phyloP scores from a whole-genome alignment of 2,888 invertebrate genomes.

The Schrankia costaestrigalis region DNA sequence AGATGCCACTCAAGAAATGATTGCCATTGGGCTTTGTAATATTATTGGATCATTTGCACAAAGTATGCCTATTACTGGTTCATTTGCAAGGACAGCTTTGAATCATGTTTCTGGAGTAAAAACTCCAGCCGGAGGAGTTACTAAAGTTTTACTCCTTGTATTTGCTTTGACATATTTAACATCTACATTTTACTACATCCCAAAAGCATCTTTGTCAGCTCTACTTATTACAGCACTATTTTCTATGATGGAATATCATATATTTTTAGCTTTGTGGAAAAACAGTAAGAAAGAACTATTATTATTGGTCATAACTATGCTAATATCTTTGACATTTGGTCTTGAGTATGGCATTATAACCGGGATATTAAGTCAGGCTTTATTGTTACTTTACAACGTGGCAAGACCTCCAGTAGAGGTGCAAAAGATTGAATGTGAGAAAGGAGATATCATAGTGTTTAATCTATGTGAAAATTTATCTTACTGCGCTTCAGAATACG shows the following conservation, averaged over 20 bases:
- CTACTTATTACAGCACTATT: constrained; percentile 95
- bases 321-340: constrained; percentile 50
- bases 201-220: constrained; percentile 91
- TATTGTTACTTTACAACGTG: constrained; percentile 52
- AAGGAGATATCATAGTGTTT: constrained; percentile 47
- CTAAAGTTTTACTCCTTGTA: constrained; percentile 87
- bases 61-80: constrained; percentile 93
- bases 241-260: constrained; percentile 88
- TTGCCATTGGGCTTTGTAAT: constrained; percentile 93
- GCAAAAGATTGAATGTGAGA: constrained; percentile 37
- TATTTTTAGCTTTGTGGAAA: constrained; percentile 84
- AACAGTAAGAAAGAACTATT: constrained; percentile 83
- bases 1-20: constrained; percentile 95
- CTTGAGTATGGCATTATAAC: constrained; percentile 66
- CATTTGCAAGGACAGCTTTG: constrained; percentile 92
- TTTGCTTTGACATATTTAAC: constrained; percentile 90
- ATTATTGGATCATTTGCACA: constrained; percentile 90
- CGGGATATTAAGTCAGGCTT: constrained; percentile 57
- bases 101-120: constrained; percentile 94
- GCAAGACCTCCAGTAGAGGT: constrained; percentile 54
- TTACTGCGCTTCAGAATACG: constrained; percentile 66
- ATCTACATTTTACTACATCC: constrained; percentile 90
- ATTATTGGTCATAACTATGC: constrained; percentile 47
- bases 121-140: constrained; percentile 90
- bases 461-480: constrained; percentile 50